phyloP scores from a whole-genome alignment of 2,888 invertebrate genomes.

The Phasia obesa region DNA sequence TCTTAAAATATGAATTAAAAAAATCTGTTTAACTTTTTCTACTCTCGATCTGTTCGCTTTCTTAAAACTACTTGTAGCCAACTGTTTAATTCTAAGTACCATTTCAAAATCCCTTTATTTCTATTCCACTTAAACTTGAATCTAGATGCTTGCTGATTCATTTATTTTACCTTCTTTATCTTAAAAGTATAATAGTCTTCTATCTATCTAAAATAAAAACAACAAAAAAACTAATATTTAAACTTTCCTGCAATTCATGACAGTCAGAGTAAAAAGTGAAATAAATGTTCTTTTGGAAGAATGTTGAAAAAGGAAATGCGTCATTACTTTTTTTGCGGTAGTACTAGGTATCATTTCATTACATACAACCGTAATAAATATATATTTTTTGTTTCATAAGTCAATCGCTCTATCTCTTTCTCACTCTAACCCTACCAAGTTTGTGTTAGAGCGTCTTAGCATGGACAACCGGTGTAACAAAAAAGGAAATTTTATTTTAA shows the following conservation, averaged over 20 bases:
- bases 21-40: too few relatives aligned
- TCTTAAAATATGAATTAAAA: too few relatives aligned
- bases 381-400: slow-evolving; percentile 42
- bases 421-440: not conserved
- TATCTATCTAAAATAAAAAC: slow-evolving; percentile 7
- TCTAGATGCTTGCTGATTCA: slow-evolving; percentile 30
- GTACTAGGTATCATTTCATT: slow-evolving; percentile 9
- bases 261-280: slow-evolving; percentile 5
- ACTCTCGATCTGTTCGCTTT: too few relatives aligned
- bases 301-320: slow-evolving; percentile 63
- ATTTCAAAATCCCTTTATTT: slow-evolving; percentile 5
- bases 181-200: slow-evolving; percentile 23
- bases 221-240: not conserved
- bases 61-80: not conserved
- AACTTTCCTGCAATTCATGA: slow-evolving; percentile 4
- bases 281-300: not conserved
- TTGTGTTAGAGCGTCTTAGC: slow-evolving; percentile 3
- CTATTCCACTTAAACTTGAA: not conserved
- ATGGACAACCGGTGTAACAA: slow-evolving; percentile 5
- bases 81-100: not conserved
- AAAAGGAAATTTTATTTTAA: not conserved
- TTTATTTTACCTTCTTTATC: slow-evolving; percentile 36
- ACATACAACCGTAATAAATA: slow-evolving; percentile 57
- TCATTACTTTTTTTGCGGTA: slow-evolving; percentile 23
- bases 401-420: not conserved